Conservation (phyloP, 2,888 invertebrate genomes). For the Ametastegia equiseti region DNA sequence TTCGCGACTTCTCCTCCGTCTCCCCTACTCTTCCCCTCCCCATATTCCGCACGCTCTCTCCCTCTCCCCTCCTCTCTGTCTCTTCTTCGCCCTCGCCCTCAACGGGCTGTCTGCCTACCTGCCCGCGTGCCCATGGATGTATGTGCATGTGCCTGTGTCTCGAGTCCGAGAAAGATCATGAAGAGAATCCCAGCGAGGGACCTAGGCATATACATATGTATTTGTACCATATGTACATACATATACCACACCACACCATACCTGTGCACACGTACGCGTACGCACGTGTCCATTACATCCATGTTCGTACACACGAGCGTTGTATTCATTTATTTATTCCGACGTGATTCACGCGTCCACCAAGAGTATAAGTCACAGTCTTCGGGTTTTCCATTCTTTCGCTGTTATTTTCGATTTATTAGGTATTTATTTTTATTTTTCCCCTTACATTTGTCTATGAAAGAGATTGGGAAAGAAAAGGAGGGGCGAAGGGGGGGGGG, state of each 20-base stretch:
- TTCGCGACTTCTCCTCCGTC: not conserved
- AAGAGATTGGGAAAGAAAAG: not conserved
- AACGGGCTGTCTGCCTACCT: no score
- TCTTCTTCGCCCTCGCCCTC: no score
- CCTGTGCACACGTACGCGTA: no score
- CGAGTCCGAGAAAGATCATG: no score
- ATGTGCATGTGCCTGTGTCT: not conserved
- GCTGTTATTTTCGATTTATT: not conserved
- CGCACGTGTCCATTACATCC: no score
- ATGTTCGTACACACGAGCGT: no score
- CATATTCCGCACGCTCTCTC: not conserved
- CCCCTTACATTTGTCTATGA: not conserved
- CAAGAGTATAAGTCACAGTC: not conserved
- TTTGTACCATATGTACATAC: no score
- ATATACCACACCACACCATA: no score
- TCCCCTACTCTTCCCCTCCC: not conserved
- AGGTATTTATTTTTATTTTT: not conserved
- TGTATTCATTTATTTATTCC: not conserved
- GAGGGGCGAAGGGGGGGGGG: not conserved
- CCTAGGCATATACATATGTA: no score
- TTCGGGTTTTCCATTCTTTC: not conserved
- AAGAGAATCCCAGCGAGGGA: no score
- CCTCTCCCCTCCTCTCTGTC: not conserved
- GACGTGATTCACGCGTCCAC: constrained; percentile 33
- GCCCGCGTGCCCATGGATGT: no score